These are phyloP conservation scores for Eledona agricola DNA, from an alignment of 2,888 invertebrate genomes.

Conservation along the genomic window DNA sequence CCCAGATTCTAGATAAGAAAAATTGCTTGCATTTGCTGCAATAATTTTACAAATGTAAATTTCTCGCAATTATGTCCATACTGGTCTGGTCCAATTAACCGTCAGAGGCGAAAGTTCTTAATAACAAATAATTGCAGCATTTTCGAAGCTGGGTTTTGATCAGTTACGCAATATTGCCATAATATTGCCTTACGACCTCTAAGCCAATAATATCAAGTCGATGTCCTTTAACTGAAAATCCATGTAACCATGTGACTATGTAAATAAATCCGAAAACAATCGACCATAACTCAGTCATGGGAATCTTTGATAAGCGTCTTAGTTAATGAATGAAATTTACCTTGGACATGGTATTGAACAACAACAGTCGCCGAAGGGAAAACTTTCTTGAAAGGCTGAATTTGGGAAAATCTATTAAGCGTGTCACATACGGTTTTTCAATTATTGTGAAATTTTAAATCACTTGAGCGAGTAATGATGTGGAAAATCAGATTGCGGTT, in stretches of 20 bases:
- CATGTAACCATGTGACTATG: conserved; percentile 16
- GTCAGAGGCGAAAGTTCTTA: no score
- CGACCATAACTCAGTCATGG: conserved; percentile 6
- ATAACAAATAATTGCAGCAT: no score
- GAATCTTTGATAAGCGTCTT: conserved; percentile 17
- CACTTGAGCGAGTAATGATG: no score
- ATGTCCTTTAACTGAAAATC: conserved; percentile 24
- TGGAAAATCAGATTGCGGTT: no score
- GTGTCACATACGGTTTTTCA: background rate
- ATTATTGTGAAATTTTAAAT: no score
- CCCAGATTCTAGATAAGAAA: no score
- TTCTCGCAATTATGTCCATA: background rate
- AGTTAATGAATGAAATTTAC: conserved; percentile 14
- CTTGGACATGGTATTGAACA: conserved; percentile 22
- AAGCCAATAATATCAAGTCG: conserved; percentile 4
- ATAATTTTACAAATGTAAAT: no score
- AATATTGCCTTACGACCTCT: conserved; percentile 2
- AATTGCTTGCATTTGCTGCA: no score
- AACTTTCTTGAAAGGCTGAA: conserved; percentile 13
- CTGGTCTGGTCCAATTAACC: no score
- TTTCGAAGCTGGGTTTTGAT: conserved; percentile 13
- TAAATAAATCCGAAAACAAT: conserved; percentile 24
- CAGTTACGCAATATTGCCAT: no score
- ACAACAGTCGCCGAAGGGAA: conserved; percentile 6
- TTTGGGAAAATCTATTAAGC: conserved; percentile 14